These are phyloP conservation scores for Lemur catta DNA, from an alignment of 2,797 vertebrate genomes.

Conservation along the genomic window DNA sequence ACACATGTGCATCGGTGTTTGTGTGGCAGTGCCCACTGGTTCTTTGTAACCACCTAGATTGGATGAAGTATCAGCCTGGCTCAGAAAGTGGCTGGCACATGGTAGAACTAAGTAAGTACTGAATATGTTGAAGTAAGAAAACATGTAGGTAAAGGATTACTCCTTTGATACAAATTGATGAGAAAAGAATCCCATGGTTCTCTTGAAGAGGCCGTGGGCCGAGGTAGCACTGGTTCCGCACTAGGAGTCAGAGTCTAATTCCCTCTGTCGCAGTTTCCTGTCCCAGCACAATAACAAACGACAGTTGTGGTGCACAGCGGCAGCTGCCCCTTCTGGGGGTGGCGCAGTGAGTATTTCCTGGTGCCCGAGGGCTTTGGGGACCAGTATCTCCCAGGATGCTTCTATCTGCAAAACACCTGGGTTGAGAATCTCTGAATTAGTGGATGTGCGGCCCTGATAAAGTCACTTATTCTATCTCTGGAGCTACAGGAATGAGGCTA, in stretches of 20 bases:
- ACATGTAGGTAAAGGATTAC: neutral
- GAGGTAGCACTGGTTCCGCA: accelerated
- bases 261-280: neutral
- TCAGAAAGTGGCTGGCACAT: neutral
- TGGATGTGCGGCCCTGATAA: neutral
- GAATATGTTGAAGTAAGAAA: neutral
- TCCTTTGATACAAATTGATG: neutral
- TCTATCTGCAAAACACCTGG: neutral
- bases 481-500: neutral
- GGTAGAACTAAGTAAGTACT: neutral
- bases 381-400: neutral
- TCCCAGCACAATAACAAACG: neutral
- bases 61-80: neutral
- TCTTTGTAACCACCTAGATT: neutral
- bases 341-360: neutral
- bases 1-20: neutral
- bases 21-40: too few species aligned
- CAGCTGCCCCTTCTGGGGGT: neutral
- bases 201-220: neutral
- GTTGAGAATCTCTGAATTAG: neutral
- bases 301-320: neutral
- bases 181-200: neutral
- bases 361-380: neutral
- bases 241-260: neutral
- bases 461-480: neutral